Percentiles rank a stretch among this genome's conserved stretches.
phyloP scores from a whole-genome alignment of 2,797 vertebrate genomes.

The Lutjanus campechanus region DNA sequence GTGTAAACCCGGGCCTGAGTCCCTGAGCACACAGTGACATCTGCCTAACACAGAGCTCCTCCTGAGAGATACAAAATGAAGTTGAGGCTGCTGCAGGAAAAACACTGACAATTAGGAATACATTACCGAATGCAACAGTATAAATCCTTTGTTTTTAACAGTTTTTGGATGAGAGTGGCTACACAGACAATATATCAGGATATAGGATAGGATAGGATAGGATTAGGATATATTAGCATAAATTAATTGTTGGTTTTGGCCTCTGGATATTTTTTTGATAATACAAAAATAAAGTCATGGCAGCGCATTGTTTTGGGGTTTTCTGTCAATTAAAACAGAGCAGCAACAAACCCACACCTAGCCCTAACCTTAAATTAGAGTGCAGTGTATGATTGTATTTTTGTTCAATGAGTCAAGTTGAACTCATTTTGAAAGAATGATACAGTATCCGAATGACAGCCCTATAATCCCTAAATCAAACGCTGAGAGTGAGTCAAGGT shows the following conservation, averaged over 20 bases:
- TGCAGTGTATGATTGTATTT: neutral
- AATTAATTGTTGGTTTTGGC: neutral
- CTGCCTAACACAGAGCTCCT: neutral
- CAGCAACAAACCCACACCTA: neutral
- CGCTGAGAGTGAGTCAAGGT: constrained; percentile 32
- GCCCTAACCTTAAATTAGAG: neutral
- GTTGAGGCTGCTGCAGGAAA: neutral
- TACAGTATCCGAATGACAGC: constrained; percentile 1
- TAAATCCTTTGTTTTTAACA: neutral
- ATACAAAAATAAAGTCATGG: neutral
- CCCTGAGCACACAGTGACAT: neutral
- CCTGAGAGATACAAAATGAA: neutral
- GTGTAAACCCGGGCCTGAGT: neutral
- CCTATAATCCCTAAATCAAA: constrained; percentile 36
- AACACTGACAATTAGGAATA: neutral
- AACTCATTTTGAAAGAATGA: constrained; percentile 18
- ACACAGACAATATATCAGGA: no score
- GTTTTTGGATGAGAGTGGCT: neutral
- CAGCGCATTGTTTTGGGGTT: neutral
- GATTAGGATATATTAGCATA: neutral
- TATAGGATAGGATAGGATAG: no score
- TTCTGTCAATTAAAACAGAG: constrained; percentile 2
- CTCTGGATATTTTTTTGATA: neutral
- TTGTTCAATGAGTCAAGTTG: neutral
- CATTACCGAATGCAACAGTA: neutral